These are phyloP conservation scores for Cliona cf. orientalis DNA, from an alignment of 37 sponge, comb jelly and placozoan genomes.

Conservation along the genomic window DNA sequence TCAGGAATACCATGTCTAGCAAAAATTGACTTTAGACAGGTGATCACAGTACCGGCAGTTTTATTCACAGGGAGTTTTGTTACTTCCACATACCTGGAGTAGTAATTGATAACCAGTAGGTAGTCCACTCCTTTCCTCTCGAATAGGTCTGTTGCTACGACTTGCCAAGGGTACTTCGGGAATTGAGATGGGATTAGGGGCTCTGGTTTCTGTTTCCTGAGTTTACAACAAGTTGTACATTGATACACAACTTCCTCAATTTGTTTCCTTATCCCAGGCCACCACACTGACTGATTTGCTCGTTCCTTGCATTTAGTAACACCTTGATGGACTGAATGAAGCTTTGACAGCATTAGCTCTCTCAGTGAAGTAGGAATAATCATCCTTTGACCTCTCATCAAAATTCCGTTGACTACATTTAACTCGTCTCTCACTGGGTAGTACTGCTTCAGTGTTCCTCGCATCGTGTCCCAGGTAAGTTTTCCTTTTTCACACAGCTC, in stretches of 20 bases:
- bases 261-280: constrained; percentile 36
- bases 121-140: constrained; percentile 26
- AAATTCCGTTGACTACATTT: constrained; percentile 7
- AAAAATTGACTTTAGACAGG: constrained; percentile 34
- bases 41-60: not conserved
- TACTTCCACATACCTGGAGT: constrained; percentile 44
- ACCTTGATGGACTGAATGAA: constrained; percentile 41
- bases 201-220: constrained; percentile 13
- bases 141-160: constrained; percentile 46
- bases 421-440: constrained; percentile 19
- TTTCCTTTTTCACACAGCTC: constrained; percentile 8
- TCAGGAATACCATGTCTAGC: constrained; percentile 66
- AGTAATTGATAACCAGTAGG: constrained; percentile 53
- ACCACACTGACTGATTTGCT: constrained; percentile 45
- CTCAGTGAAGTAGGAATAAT: constrained; percentile 22
- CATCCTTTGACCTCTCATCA: constrained; percentile 36
- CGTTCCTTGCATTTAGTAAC: constrained; percentile 40
- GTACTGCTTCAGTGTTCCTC: constrained; percentile 23
- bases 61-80: constrained; percentile 3
- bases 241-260: constrained; percentile 15
- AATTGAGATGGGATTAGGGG: constrained; percentile 31
- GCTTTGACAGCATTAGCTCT: constrained; percentile 14
- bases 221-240: constrained; percentile 25
- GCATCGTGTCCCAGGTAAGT: not conserved
- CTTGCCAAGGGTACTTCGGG: constrained; percentile 54